Percentiles rank a stretch among this genome's conserved stretches.
These are phyloP conservation scores for Hofmannophila pseudospretella DNA, from an alignment of 2,888 invertebrate species.

Conservation along the genomic window DNA sequence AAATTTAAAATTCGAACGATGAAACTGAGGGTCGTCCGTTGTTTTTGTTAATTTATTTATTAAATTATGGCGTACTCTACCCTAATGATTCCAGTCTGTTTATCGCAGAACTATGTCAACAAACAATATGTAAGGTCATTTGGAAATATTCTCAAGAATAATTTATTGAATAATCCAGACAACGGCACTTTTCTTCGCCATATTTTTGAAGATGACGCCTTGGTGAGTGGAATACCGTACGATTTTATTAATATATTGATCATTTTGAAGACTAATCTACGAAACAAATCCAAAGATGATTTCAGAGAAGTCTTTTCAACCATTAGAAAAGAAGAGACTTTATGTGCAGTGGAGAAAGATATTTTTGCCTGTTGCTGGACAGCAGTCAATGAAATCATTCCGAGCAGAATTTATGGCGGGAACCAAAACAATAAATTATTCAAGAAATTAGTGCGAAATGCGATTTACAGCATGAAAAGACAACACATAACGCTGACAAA, in stretches of 20 bases:
- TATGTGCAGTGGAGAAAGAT: conserved; percentile 39
- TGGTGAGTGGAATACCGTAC: conserved; percentile 30
- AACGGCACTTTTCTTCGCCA: conserved; percentile 22
- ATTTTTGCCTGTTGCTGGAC: conserved; percentile 39
- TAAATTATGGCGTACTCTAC: conserved; percentile 36
- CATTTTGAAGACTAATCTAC: conserved; percentile 39
- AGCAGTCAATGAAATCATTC: conserved; percentile 47
- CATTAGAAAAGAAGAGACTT: conserved; percentile 12
- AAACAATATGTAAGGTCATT: conserved; percentile 63
- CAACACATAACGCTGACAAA: conserved; percentile 45
- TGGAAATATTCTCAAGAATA: conserved; percentile 41
- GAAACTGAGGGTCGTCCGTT: too few species aligned
- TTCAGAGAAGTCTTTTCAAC: conserved; percentile 43
- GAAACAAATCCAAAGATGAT: conserved; percentile 36
- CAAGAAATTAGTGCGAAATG: conserved; percentile 33
- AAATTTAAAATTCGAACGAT: conserved; percentile 27
- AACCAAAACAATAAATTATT: conserved; percentile 51
- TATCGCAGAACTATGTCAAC: conserved; percentile 55
- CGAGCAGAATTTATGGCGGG: conserved; percentile 44
- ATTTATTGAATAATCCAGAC: conserved; percentile 34
- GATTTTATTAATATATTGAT: conserved; percentile 32
- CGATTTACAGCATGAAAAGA: conserved; percentile 57
- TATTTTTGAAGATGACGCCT: conserved; percentile 30
- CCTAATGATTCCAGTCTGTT: conserved; percentile 42
- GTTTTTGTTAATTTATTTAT: neutral